Conservation (phyloP, 1,140 invertebrate species). For the Druon quercuslanigerum region DNA sequence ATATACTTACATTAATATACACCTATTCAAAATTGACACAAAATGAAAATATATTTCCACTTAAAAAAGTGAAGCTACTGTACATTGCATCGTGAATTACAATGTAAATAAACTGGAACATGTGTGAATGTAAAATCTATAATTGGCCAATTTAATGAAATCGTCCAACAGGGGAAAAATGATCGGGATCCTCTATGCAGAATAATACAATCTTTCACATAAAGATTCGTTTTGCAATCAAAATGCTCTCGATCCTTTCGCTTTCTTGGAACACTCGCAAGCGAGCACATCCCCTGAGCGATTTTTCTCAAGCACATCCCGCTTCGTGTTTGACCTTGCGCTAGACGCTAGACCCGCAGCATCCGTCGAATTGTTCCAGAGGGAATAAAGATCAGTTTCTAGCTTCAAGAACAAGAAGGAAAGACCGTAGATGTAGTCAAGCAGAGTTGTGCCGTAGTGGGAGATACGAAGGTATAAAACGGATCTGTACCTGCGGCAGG, state of each 20-base stretch:
- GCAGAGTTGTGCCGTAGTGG: constrained; percentile 63
- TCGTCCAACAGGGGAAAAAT: no score
- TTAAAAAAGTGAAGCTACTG: no score
- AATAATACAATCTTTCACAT: no score
- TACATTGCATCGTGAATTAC: no score
- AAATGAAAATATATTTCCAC: no score
- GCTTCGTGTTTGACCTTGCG: constrained; percentile 56
- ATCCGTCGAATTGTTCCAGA: constrained; percentile 51
- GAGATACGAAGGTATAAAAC: constrained; percentile 75
- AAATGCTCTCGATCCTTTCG: constrained; percentile 35
- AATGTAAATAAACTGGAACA: no score
- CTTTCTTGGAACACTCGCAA: background rate
- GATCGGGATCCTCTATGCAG: no score
- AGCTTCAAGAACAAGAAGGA: constrained; percentile 47
- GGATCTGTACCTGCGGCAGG: constrained; percentile 63
- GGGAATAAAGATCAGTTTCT: constrained; percentile 59
- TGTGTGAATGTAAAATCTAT: no score
- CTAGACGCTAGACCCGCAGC: constrained; percentile 56
- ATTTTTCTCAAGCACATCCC: constrained; percentile 4
- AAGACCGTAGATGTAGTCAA: constrained; percentile 38
- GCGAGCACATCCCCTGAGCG: background rate
- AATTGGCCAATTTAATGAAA: no score
- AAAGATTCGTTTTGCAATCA: no score
- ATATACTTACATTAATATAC: no score
- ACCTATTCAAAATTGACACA: no score